Base-by-base conservation (phyloP, 92 coral and sea anemone species). In the Phenganax stokvisi region DNA sequence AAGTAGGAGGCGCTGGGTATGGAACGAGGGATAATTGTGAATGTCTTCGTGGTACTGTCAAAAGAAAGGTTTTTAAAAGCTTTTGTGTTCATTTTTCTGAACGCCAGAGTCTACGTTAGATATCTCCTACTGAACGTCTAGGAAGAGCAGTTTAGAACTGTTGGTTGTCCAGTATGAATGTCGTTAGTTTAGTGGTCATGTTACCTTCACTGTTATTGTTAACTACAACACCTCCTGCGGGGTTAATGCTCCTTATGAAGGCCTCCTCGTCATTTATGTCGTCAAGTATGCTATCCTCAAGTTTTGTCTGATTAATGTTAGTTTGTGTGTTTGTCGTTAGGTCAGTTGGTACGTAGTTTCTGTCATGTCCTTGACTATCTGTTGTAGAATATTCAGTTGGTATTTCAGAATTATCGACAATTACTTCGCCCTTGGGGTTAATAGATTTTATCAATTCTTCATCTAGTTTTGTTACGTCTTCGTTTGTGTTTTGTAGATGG, bases 11-110 rank as follows among this genome's bases (percentile, higher is more conserved):
- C 9, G 70, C 54, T 1, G 81, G 30, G 13, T 44, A 4, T 12
- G 81, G 81, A 29, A 76, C 81, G 20, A 57, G 54, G 53, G 81
- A 76, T 76, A 76, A 76, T 64, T 76, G 81, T 16, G 69, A 30
- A 30, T 62, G 81, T 25, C 31, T 62, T 12, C 69, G 69, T 47
- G 55, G 64, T 54, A 64, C 69, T 57, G 60, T 52, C 16, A 30
- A 76, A 76, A 25, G 9, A 17, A 57, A 56, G 37, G 25, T 15
- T 61, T 61, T 5, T 61, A 12, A 61, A 61, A 61, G 25, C 3
- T 61, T 61, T 61, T 61, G 67, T 15, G 76, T 65, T 65, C 0
- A 44, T 65, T 65, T 37, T 37, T 37, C 47, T 37, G 47, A 5
- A 37, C 47, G 5, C 47, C 47, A 20, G 47, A 37, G 5, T 37